Evolutionary conservation across 1,140 invertebrate genomes (phyloP).

Genomic region (Ostrea edulis): DNA sequence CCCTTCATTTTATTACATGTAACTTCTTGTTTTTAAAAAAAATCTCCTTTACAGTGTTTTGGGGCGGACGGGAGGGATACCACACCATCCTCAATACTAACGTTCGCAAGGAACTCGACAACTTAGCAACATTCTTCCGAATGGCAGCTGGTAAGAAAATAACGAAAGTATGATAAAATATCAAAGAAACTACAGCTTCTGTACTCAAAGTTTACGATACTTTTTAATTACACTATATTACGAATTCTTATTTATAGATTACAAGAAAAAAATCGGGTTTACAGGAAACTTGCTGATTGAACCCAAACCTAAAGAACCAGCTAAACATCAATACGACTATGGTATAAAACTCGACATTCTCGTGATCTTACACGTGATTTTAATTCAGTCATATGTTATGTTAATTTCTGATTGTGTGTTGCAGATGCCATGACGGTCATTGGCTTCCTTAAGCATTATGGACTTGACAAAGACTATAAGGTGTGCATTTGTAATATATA

Average conservation of each 20-base stretch:
- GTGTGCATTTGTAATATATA: conserved; percentile 65
- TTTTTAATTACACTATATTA: neutral
- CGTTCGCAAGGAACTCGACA: conserved; percentile 82
- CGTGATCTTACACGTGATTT: too few relatives aligned
- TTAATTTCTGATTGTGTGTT: conserved; percentile 65
- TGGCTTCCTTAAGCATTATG: conserved; percentile 84
- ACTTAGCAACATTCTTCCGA: conserved; percentile 84
- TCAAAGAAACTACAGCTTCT: neutral
- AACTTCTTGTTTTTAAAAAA: neutral
- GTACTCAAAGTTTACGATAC: neutral
- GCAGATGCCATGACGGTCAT: conserved; percentile 84
- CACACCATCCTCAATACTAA: conserved; percentile 83
- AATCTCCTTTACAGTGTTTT: conserved; percentile 79
- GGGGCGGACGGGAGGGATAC: conserved; percentile 84
- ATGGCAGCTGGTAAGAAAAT: conserved; percentile 81
- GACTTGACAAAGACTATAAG: conserved; percentile 84
- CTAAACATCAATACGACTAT: conserved; percentile 83
- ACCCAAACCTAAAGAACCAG: conserved; percentile 81
- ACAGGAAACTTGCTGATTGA: conserved; percentile 84
- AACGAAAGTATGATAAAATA: neutral
- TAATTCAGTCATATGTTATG: too few relatives aligned
- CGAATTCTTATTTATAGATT: conserved; percentile 63
- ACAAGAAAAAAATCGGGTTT: conserved; percentile 84
- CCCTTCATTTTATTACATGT: neutral
- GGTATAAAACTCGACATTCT: conserved; percentile 66